Percentiles rank a stretch among this genome's conserved stretches.
Evolutionary conservation across 2,888 invertebrate genomes (phyloP).

Genomic region (Stegophylla sp.): DNA sequence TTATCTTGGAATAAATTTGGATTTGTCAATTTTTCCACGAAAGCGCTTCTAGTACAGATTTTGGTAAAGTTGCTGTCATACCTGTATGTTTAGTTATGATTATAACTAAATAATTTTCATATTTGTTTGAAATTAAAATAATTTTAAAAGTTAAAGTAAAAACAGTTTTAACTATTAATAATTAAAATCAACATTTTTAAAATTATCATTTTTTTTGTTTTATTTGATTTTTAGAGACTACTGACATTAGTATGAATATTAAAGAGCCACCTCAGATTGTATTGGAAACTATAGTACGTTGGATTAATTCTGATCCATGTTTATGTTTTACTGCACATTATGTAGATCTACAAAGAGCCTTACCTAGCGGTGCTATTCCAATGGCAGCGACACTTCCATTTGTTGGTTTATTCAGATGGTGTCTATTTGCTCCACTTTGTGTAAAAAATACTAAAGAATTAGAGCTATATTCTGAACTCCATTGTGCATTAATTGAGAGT

Average conservation of each 20-base stretch:
- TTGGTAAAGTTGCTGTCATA: too few species aligned
- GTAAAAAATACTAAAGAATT: slow-evolving; percentile 63
- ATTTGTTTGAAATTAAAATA: too few species aligned
- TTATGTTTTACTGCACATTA: slow-evolving; percentile 73
- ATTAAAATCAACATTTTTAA: not conserved
- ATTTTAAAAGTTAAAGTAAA: too few species aligned
- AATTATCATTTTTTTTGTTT: not conserved
- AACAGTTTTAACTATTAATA: not conserved
- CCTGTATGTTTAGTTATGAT: too few species aligned
- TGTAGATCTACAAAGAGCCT: slow-evolving; percentile 71
- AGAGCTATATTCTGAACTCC: slow-evolving; percentile 71
- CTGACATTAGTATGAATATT: slow-evolving; percentile 12
- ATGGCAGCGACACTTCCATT: slow-evolving; percentile 84
- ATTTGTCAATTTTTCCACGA: too few species aligned
- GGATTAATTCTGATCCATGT: slow-evolving; percentile 73
- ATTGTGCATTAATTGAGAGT: slow-evolving; percentile 73
- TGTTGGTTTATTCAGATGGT: slow-evolving; percentile 80
- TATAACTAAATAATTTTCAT: too few species aligned
- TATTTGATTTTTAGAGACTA: slow-evolving; percentile 33
- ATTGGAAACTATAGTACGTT: slow-evolving; percentile 74
- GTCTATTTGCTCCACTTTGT: slow-evolving; percentile 74
- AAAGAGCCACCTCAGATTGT: slow-evolving; percentile 65
- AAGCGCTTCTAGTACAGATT: too few species aligned
- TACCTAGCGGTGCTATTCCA: slow-evolving; percentile 81
- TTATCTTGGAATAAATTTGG: too few species aligned